phyloP scores from a whole-genome alignment of 2,797 vertebrate species.

The Poliocrania exsul region DNA sequence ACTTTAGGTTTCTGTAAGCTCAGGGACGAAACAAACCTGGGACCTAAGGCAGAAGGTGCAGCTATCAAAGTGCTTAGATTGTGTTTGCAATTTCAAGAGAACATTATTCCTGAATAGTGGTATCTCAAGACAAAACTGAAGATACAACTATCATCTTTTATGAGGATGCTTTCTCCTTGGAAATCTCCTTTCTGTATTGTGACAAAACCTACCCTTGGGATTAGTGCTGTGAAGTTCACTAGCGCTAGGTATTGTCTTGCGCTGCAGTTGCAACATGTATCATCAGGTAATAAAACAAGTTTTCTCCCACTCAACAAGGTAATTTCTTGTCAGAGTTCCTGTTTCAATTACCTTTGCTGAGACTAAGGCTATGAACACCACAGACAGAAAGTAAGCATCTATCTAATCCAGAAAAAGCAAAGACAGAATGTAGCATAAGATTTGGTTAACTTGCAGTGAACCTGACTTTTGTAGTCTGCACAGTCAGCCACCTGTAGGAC shows the following conservation, averaged over 20 bases:
- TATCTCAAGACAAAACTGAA: not conserved
- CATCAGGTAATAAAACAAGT: not conserved
- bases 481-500: not conserved
- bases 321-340: not conserved
- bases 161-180: not conserved
- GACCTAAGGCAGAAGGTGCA: not conserved
- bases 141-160: not conserved
- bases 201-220: not conserved
- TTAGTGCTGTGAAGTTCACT: not conserved
- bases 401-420: not conserved
- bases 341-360: not conserved
- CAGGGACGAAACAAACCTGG: not conserved
- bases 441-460: not conserved
- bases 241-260: not conserved
- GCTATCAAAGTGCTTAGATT: not conserved
- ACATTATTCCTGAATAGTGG: not conserved
- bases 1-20: not conserved
- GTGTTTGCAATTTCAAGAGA: not conserved
- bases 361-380: not conserved
- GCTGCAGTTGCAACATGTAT: not conserved
- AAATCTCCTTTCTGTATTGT: not conserved
- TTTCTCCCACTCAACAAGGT: not conserved
- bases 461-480: not conserved
- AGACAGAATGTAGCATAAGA: not conserved
- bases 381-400: not conserved